Evolutionary conservation across 2,113 vertebrate species (phyloP), one percentile per base, ranked within the genome.

Genomic region (Sphaerodactylus townsendi): DNA sequence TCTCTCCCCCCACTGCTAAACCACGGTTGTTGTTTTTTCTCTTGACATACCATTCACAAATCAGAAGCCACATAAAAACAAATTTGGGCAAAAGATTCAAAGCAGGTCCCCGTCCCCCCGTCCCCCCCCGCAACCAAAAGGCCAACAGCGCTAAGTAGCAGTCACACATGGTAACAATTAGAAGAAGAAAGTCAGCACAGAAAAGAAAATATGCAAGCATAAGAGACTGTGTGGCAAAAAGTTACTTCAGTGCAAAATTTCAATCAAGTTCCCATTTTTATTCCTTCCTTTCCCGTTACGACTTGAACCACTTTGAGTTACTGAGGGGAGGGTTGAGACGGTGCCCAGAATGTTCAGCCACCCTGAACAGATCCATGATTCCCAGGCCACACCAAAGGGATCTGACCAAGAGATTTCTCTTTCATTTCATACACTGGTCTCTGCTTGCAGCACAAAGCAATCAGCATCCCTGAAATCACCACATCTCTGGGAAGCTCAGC

Each of bases 181-280:
- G 56, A 81, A 84, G 68, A 30, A 78, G 88, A 74, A 90, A 92
- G 82, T 14, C 86, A 44, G 85, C 30, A 10, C 28, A n/a, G 85
- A 86, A 80, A 81, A 89, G 90, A 89, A 92, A 94, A 93, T 80
- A 79, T 71, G 79, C 83, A 35, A 44, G 78, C 39, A 14, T 41
- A 41, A 92, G 92, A 92, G 74, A 90, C 73, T 90, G 91, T 91
- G 92, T 89, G 93, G 90, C 82, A 11, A 91, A 91, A 94, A 90
- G 85, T 90, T 87, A 71, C 91, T 92, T 85, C 89, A 86, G 87
- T 88, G 86, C 91, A 93, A 89, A 85, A 88, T 86, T 90, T 83
- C 92, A 88, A 2, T 86, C 90, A 88, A 93, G 91, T 84, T 92
- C 93, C 71, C 88, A 13, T 87, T 65, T 94, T 94, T 94, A 94